Evolutionary conservation across 2,797 vertebrate genomes (phyloP).

Genomic region (Crax fasciolata): DNA sequence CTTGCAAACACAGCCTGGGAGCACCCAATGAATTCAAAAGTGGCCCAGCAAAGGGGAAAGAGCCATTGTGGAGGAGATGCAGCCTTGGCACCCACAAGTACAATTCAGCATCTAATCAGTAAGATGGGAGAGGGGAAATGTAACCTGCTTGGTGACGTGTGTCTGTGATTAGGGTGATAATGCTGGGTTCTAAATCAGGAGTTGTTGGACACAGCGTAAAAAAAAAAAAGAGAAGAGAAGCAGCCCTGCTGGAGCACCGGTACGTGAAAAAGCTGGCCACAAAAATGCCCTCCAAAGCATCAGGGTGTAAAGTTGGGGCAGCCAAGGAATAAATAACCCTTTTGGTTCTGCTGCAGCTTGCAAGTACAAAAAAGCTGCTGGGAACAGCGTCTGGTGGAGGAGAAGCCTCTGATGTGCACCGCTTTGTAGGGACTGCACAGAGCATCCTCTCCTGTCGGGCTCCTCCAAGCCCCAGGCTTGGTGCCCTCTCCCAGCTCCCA

Average conservation of each 20-base stretch:
- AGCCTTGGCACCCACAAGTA: neutral
- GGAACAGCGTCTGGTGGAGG: neutral
- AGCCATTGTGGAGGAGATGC: neutral
- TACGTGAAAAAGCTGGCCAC: neutral
- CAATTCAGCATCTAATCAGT: neutral
- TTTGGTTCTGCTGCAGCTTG: neutral
- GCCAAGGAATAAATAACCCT: neutral
- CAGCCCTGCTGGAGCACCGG: neutral
- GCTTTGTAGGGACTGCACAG: neutral
- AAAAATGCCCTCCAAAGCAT: neutral
- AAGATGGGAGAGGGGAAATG: neutral
- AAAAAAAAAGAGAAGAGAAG: neutral
- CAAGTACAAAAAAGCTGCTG: neutral
- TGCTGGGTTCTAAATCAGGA: neutral
- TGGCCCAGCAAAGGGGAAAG: neutral
- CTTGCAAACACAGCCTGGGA: neutral
- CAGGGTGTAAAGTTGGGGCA: neutral
- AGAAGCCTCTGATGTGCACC: neutral
- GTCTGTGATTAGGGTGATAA: neutral
- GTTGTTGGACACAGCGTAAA: neutral
- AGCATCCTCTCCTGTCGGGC: neutral
- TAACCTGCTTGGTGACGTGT: neutral
- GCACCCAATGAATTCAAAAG: neutral
- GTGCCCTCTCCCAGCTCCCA: rapidly evolving
- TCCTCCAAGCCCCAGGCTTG: neutral